A percentile compares a stretch with the other conserved stretches of the same genome.
phyloP scores from a whole-genome alignment of 2,888 invertebrate genomes.

The Pandemis heparana region DNA sequence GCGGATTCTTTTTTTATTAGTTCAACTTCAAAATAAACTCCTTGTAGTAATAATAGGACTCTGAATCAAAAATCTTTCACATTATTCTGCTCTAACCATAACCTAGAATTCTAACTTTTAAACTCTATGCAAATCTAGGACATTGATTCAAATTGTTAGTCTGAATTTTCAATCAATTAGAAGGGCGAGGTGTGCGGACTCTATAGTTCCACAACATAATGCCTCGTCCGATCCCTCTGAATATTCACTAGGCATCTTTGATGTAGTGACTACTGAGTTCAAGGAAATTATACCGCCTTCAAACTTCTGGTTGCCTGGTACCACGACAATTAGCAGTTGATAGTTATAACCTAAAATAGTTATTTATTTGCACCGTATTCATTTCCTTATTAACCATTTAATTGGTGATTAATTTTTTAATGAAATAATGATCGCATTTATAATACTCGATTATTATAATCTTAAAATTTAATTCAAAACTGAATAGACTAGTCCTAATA shows the following conservation, averaged over 20 bases:
- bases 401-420: too few species aligned
- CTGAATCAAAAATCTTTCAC: not conserved
- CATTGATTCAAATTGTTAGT: constrained; percentile 64
- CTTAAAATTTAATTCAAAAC: not conserved
- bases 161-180: constrained; percentile 81
- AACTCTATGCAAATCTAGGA: constrained; percentile 55
- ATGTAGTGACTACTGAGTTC: constrained; percentile 57
- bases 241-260: constrained; percentile 78
- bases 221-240: constrained; percentile 70
- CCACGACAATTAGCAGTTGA: constrained; percentile 10
- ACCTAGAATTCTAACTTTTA: constrained; percentile 51
- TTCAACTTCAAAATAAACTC: too few species aligned
- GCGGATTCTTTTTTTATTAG: too few species aligned
- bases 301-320: constrained; percentile 41
- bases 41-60: too few species aligned
- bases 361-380: not conserved
- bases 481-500: constrained; percentile 26
- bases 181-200: constrained; percentile 62
- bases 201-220: constrained; percentile 67
- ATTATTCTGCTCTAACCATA: constrained; percentile 6
- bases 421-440: too few species aligned
- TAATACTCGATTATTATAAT: too few species aligned
- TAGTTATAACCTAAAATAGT: constrained; percentile 13
- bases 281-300: constrained; percentile 44
- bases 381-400: not conserved